These are phyloP conservation scores for Drosophila parthenogenetica DNA, from an alignment of 2,888 invertebrate species.

Conservation along the genomic window DNA sequence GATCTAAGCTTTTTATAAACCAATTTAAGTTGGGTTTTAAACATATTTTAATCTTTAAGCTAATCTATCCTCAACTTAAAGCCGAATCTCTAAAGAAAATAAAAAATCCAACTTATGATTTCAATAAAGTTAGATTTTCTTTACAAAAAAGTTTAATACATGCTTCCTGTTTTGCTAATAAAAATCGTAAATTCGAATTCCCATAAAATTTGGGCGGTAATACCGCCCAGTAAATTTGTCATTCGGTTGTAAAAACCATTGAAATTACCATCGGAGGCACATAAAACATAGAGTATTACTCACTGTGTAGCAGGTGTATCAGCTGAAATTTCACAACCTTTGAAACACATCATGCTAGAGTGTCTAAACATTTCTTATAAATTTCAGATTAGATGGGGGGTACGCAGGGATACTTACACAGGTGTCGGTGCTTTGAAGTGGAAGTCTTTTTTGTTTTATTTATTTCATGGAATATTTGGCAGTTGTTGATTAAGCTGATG, in stretches of 20 bases:
- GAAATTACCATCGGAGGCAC: conserved; percentile 14
- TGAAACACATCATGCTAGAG: conserved; percentile 28
- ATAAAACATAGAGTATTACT: conserved; percentile 3
- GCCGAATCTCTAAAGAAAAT: no score
- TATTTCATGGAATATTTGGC: conserved; percentile 9
- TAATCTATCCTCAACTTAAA: no score
- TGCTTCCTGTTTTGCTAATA: no score
- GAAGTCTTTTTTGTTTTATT: background rate
- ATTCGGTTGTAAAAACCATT: background rate
- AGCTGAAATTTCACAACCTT: conserved; percentile 24
- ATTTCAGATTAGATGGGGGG: conserved; percentile 2
- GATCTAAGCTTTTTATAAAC: no score
- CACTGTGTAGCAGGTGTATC: conserved; percentile 28
- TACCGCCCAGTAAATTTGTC: no score
- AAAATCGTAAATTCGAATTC: no score
- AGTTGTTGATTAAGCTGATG: conserved; percentile 1
- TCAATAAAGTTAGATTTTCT: no score
- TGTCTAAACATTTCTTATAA: conserved; percentile 16
- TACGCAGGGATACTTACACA: background rate
- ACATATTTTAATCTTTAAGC: no score
- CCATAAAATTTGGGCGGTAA: no score
- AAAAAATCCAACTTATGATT: no score
- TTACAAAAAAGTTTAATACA: no score
- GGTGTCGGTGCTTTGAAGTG: background rate
- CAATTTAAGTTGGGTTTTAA: no score